Conservation (phyloP, 2,113 vertebrate species). For the Syngnathus scovelli region DNA sequence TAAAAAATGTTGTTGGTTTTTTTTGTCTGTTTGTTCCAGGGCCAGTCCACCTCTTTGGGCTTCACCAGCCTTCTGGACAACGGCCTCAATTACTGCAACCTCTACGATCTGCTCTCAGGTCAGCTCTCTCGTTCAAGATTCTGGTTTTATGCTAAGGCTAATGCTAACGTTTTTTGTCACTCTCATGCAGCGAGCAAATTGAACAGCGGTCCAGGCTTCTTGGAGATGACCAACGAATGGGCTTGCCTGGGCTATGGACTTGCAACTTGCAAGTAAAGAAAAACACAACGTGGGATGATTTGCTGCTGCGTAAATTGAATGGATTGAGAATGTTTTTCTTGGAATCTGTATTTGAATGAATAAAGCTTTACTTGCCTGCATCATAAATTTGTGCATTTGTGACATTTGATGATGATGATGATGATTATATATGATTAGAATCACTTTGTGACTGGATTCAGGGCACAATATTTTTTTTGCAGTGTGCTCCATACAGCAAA, state of each 20-base stretch:
- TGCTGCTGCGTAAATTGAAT: background rate
- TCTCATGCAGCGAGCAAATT: constrained; percentile 35
- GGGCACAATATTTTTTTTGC: background rate
- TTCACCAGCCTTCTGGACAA: constrained; percentile 37
- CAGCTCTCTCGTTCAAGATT: background rate
- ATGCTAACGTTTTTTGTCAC: background rate
- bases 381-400: background rate
- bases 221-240: constrained; percentile 48
- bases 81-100: constrained; percentile 45
- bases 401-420: background rate
- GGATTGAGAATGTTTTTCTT: background rate
- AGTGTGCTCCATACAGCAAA: too few species aligned
- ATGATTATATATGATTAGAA: background rate
- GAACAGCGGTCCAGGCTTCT: constrained; percentile 24
- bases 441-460: background rate
- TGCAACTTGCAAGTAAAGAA: constrained; percentile 12
- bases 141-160: background rate
- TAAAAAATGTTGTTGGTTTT: too few species aligned
- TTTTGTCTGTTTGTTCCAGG: constrained; percentile 4
- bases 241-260: constrained; percentile 29
- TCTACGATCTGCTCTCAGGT: constrained; percentile 38
- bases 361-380: background rate
- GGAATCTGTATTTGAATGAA: background rate
- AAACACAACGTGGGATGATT: background rate
- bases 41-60: constrained; percentile 22